Evolutionary conservation across 2,888 invertebrate species (phyloP).

Genomic region (Eugnorisma glareosa): DNA sequence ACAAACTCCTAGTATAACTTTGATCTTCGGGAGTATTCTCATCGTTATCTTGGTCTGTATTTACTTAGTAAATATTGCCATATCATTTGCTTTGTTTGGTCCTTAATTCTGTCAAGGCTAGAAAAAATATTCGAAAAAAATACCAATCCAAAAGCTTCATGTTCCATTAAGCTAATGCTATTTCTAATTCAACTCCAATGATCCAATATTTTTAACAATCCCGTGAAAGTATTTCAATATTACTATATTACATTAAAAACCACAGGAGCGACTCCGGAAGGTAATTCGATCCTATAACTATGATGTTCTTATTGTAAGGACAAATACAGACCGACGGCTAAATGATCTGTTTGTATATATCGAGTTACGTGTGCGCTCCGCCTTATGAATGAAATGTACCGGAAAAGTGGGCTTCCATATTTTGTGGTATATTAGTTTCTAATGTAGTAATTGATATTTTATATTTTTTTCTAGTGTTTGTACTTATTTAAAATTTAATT

Average conservation of each 20-base stretch:
- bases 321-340: conserved; percentile 83
- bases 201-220: conserved; percentile 10
- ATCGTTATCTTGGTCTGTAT: neutral
- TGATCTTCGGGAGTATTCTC: neutral
- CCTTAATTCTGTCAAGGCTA: neutral
- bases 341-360: conserved; percentile 80
- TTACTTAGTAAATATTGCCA: neutral
- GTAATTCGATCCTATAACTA: conserved; percentile 84
- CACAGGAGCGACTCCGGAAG: conserved; percentile 75
- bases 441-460: neutral
- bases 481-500: neutral
- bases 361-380: conserved; percentile 74
- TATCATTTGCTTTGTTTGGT: neutral
- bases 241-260: conserved; percentile 38
- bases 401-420: conserved; percentile 62
- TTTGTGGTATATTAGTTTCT: conserved; percentile 8
- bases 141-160: neutral
- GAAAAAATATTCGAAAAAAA: neutral
- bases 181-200: neutral
- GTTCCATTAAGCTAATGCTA: neutral
- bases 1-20: neutral
- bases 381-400: conserved; percentile 72
- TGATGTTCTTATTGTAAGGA: conserved; percentile 75
- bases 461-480: neutral
- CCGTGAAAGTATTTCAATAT: conserved; percentile 25